Conservation (phyloP, 2,113 vertebrate genomes). For the Anarhynchus alexandrinus region DNA sequence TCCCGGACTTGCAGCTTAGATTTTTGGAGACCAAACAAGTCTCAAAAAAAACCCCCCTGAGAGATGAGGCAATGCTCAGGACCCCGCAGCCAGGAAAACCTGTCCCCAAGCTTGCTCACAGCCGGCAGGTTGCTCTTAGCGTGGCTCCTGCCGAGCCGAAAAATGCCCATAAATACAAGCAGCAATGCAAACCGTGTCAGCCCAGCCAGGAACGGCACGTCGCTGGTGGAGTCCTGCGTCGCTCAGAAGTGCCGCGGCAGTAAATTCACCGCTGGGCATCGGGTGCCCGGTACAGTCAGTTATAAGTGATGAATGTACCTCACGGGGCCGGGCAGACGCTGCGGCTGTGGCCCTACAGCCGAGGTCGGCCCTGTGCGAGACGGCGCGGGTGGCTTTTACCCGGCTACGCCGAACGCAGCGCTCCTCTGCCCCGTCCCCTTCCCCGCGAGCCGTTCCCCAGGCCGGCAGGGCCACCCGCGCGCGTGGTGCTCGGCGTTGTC, state of each 20-base stretch:
- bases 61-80: not conserved
- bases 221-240: fast-evolving
- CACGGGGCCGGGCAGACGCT: fast-evolving
- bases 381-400: not conserved
- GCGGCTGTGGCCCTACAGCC: not conserved
- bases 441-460: not conserved
- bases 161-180: not conserved
- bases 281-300: fast-evolving
- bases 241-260: not conserved
- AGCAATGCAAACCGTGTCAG: not conserved
- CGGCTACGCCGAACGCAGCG: fast-evolving
- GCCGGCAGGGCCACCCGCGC: not conserved
- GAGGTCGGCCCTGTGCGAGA: fast-evolving
- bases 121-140: not conserved
- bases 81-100: not conserved
- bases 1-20: not conserved
- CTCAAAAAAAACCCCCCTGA: not conserved
- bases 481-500: fast-evolving
- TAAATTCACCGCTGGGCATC: not conserved
- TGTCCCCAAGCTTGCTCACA: not conserved
- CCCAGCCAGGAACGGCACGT: not conserved
- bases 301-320: fast-evolving
- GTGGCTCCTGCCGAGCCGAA: not conserved
- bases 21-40: not conserved
- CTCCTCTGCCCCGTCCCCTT: fast-evolving